Evolutionary conservation across 2,797 vertebrate species (phyloP), one percentile per base, ranked within the genome.

Genomic region (Oreochromis mossambicus): DNA sequence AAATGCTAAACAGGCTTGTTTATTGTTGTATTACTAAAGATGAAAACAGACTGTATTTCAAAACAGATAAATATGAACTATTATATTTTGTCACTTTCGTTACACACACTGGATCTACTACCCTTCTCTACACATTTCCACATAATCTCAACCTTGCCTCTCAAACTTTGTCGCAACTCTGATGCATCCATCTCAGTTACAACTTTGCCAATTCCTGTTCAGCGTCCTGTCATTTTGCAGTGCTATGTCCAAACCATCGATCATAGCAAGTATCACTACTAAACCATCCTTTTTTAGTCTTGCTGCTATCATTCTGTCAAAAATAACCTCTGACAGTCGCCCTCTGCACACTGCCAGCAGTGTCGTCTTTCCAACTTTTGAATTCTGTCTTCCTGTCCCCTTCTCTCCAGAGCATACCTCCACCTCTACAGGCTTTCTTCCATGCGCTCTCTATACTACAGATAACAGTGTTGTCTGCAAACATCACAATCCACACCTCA

Each of bases 331-430:
- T 36, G 32, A 63, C 58, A 63, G 29, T 58, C 3, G 2, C 32
- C 58, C 32, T 63, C 58, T 63, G 32, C 58, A 36, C 58, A 63
- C 10, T 36, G 32, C 32, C 32, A 63, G 17, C 36, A 63, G 26
- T 32, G 55, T 32, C 8, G 36, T 36, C 11, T 63, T 63, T 36
- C 32, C 19, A 63, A 8, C 19, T 13, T 63, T 63, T 63, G 19
- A 7, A 55, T 34, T 12, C 32, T 12, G 32, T 63, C 32, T 5
- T 63, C 19, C 58, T 63, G 32, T n/a, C 58, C 32, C 36, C 34
- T 63, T 63, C 34, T 63, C 34, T 63, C 58, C 10, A 3, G 58
- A 38, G 58, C 58, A 63, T 63, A 38, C 58, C 58, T 63, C 58
- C 58, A 38, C 58, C 19, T 38, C 58, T 0, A 38, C 19, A 38